Evolutionary conservation across 2,888 invertebrate species (phyloP).

Genomic region (Aphidius colemani): DNA sequence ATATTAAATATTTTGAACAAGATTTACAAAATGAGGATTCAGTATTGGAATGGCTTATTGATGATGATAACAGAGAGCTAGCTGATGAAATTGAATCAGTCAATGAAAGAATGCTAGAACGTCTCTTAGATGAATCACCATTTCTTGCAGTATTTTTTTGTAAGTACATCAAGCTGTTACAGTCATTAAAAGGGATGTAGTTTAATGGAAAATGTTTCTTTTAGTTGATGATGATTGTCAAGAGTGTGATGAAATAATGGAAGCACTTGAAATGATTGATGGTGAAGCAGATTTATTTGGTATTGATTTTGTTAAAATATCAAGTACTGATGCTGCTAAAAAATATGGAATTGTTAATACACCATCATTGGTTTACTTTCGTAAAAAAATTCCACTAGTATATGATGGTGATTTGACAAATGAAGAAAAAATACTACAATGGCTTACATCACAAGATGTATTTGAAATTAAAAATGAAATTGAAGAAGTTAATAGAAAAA

Average conservation of each 20-base stretch:
- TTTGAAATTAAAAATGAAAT: constrained; percentile 96
- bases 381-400: constrained; percentile 79
- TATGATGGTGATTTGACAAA: constrained; percentile 90
- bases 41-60: constrained; percentile 89
- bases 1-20: neutral
- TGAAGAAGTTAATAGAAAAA: constrained; percentile 94
- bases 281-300: constrained; percentile 91
- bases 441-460: constrained; percentile 92
- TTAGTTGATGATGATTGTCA: constrained; percentile 88
- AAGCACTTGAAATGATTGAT: constrained; percentile 90
- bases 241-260: constrained; percentile 88
- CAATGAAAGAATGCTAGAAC: constrained; percentile 85
- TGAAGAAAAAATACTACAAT: constrained; percentile 81
- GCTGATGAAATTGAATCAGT: constrained; percentile 94
- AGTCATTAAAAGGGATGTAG: neutral
- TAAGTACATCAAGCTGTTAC: constrained; percentile 61
- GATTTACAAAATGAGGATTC: constrained; percentile 91
- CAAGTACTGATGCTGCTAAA: constrained; percentile 79
- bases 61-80: constrained; percentile 90
- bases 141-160: constrained; percentile 91
- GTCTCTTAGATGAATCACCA: constrained; percentile 83
- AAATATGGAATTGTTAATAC: constrained; percentile 82
- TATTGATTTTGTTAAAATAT: constrained; percentile 94
- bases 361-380: constrained; percentile 86
- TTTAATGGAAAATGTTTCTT: constrained; percentile 4